Evolutionary conservation across 2,797 vertebrate species (phyloP).

Genomic region (Sebastes trivittatus): DNA sequence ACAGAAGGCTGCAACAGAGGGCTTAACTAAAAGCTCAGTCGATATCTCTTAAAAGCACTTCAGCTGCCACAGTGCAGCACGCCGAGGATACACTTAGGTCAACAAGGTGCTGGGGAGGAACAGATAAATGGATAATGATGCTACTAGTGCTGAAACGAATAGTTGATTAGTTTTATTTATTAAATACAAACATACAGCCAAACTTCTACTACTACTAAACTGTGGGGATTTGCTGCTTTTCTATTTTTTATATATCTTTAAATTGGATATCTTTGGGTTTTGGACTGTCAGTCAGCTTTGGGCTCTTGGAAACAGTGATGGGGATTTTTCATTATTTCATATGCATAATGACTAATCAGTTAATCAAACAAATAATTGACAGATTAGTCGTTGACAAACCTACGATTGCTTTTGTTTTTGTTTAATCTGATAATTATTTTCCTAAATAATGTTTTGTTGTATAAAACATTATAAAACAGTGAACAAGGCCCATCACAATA

Average conservation of each 20-base stretch:
- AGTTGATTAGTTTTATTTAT: neutral
- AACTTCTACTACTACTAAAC: neutral
- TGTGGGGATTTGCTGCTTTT: neutral
- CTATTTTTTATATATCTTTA: neutral
- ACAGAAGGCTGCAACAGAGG: conserved; percentile 62
- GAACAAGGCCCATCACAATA: neutral
- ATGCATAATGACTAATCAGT: neutral
- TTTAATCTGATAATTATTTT: neutral
- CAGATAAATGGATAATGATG: neutral
- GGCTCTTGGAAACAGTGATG: neutral
- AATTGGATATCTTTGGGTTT: neutral
- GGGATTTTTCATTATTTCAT: neutral
- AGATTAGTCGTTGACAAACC: neutral
- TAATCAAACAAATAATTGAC: neutral
- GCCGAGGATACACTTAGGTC: conserved; percentile 11
- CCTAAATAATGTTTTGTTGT: neutral
- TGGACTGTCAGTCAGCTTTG: neutral
- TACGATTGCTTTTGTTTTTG: neutral
- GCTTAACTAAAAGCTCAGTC: conserved; percentile 61
- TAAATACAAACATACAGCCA: neutral
- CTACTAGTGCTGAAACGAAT: neutral
- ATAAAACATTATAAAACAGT: neutral
- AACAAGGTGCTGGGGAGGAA: neutral
- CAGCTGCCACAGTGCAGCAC: conserved; percentile 25
- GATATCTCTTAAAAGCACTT: conserved; percentile 63